These are phyloP conservation scores for Craseonycteris thonglongyai DNA, from an alignment of 2,113 vertebrate species.

Conservation along the genomic window DNA sequence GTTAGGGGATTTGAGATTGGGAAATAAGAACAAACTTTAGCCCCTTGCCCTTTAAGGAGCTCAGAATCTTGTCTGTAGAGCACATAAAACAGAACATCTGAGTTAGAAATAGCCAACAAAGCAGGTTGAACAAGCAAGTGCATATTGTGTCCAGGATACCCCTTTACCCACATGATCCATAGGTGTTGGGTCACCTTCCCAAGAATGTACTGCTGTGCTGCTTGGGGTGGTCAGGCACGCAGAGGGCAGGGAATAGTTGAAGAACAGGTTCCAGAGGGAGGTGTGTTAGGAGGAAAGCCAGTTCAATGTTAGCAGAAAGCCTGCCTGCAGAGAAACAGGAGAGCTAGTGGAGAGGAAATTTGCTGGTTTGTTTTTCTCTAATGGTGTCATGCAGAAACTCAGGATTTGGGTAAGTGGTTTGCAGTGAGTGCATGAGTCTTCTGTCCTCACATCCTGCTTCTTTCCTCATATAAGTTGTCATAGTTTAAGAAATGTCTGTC, in stretches of 20 bases:
- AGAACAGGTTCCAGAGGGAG: background rate
- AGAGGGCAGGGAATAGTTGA: no score
- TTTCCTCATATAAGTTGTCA: fast-evolving
- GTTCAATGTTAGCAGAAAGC: background rate
- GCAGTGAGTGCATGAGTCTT: fast-evolving
- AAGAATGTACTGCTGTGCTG: background rate
- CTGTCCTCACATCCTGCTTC: background rate
- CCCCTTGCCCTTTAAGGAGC: background rate
- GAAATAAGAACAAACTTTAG: background rate
- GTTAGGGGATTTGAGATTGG: background rate
- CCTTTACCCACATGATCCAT: background rate
- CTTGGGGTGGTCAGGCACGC: background rate
- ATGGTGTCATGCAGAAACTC: fast-evolving
- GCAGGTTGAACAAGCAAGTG: background rate
- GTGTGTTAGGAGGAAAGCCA: background rate
- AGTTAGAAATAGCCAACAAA: background rate
- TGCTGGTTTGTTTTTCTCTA: background rate
- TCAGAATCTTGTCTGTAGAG: background rate
- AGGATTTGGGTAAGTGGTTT: background rate
- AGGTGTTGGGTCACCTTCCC: background rate
- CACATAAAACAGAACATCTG: background rate
- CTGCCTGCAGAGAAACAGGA: background rate
- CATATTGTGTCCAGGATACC: background rate
- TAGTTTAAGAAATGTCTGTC: background rate
- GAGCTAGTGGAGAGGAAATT: background rate